Percentiles rank a stretch among this genome's conserved stretches.
Conservation (phyloP, 2,888 invertebrate genomes). For the Mesochorus sp. region DNA sequence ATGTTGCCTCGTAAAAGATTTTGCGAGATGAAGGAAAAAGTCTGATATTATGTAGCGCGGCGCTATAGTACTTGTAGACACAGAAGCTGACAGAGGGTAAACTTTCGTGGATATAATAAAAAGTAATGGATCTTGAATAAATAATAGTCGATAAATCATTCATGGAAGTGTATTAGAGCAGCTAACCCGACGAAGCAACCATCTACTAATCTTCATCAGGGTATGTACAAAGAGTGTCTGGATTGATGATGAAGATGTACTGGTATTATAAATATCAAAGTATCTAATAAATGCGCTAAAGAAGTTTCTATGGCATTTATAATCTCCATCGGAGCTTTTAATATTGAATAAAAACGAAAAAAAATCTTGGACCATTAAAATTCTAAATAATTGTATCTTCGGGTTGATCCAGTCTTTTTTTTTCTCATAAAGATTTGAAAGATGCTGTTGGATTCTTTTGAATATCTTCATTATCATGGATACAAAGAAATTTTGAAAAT, state of each 20-base stretch:
- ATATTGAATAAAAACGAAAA: background rate
- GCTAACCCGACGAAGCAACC: slow-evolving; percentile 6
- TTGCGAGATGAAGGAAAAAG: slow-evolving; percentile 15
- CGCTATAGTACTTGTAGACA: slow-evolving; percentile 23
- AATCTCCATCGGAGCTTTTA: background rate
- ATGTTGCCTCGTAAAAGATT: slow-evolving; percentile 44
- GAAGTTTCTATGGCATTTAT: background rate
- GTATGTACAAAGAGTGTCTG: slow-evolving; percentile 3
- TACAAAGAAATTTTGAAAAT: no score
- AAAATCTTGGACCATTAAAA: no score
- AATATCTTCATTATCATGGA: no score
- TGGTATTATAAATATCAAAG: background rate
- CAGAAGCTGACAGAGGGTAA: slow-evolving; percentile 12
- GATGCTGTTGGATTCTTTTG: no score
- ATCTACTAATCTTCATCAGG: slow-evolving; percentile 38
- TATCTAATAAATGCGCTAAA: background rate
- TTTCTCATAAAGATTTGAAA: no score
- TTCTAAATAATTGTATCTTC: no score
- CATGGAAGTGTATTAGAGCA: slow-evolving; percentile 49
- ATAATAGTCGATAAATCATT: slow-evolving; percentile 64
- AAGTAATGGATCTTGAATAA: slow-evolving; percentile 60
- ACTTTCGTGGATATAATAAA: slow-evolving; percentile 59
- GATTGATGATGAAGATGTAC: slow-evolving; percentile 1
- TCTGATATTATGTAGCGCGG: slow-evolving; percentile 24
- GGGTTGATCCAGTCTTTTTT: no score